Evolutionary conservation across 2,888 invertebrate species (phyloP), one percentile per base, ranked within the genome.

Genomic region (Acanthacorydalis orientalis): DNA sequence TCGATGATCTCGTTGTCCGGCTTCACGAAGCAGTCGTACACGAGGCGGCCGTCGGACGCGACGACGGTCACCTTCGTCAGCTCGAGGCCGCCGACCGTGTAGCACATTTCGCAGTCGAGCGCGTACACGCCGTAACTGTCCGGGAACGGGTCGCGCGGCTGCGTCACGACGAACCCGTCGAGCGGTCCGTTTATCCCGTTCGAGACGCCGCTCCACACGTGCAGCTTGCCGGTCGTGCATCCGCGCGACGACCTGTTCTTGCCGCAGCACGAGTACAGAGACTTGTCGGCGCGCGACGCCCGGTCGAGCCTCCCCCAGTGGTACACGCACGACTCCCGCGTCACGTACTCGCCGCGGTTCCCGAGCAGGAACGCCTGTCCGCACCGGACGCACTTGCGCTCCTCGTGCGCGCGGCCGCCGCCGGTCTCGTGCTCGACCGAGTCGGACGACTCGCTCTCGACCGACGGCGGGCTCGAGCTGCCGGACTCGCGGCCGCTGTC

Each of bases 101-200:
- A 95, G 56, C 89, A 88, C 96, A 96, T 97, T 69, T 98, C 97
- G 63, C 96, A 93, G 67, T 98, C 98, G 23, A 97, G 62, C 1
- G 90, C 87, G 64, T 81, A 92, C 1, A 87, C 77, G 0, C 69
- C 68, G 49, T 63, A 64, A 50, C 66, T 61, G 48, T 76, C 74
- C 31, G 68, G 65, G 7, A 72, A 68, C 11, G 50, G 51, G 4
- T 53, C 55, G 40, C 57, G 60, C 0, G 65, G 64, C 15, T 60
- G 56, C 2, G 83, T 82, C 44, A 72, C 67, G 1, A 78, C 77
- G 58, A 75, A 86, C 31, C 78, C 80, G 14, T 74, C 70, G 51
- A 78, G 74, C 0, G 85, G 84, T 1, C 83, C 83, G 60, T 87
- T 87, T 54, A 78, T 66, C 3, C 87, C 86, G 4, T 73, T 71